phyloP scores from a whole-genome alignment of 2,888 invertebrate species.

The Tetanocera ferruginea region DNA sequence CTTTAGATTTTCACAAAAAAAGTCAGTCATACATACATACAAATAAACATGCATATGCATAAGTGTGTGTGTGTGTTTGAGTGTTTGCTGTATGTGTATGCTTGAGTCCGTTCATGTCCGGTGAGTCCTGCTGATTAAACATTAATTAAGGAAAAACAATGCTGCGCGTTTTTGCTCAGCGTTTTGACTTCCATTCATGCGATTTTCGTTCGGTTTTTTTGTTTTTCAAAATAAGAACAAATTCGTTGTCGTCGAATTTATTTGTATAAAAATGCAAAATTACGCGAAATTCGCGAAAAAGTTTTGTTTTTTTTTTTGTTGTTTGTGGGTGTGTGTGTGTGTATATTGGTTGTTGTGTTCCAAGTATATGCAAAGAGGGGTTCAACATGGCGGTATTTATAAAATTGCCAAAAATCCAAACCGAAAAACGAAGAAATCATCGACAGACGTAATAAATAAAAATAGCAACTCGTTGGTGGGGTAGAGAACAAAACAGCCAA shows the following conservation, averaged over 20 bases:
- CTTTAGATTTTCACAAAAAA: not conserved
- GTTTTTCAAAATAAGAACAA: constrained; percentile 42
- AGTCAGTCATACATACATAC: not conserved
- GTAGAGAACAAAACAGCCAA: too few species aligned
- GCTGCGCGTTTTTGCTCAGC: constrained; percentile 47
- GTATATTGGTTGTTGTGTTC: not conserved
- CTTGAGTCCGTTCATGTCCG: constrained; percentile 38
- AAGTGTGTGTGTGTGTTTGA: constrained; percentile 34
- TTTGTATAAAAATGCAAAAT: constrained; percentile 65
- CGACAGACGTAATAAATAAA: constrained; percentile 69
- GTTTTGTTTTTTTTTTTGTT: constrained; percentile 36
- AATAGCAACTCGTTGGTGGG: constrained; percentile 40
- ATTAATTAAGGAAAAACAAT: constrained; percentile 70
- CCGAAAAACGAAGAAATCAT: constrained; percentile 59
- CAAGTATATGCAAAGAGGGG: constrained; percentile 33
- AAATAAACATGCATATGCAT: constrained; percentile 13
- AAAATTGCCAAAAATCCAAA: constrained; percentile 65
- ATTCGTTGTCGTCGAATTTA: constrained; percentile 50
- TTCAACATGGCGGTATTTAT: constrained; percentile 37
- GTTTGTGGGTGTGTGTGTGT: constrained; percentile 26
- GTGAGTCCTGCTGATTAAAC: constrained; percentile 69
- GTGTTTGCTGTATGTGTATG: not conserved
- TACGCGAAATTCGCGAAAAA: constrained; percentile 61
- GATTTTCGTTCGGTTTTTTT: constrained; percentile 37
- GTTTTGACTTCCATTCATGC: constrained; percentile 40